A percentile compares a stretch with the other conserved stretches of the same genome.
These are phyloP conservation scores for Odobenus rosmarus DNA, from an alignment of 2,113 vertebrate species.

Conservation along the genomic window DNA sequence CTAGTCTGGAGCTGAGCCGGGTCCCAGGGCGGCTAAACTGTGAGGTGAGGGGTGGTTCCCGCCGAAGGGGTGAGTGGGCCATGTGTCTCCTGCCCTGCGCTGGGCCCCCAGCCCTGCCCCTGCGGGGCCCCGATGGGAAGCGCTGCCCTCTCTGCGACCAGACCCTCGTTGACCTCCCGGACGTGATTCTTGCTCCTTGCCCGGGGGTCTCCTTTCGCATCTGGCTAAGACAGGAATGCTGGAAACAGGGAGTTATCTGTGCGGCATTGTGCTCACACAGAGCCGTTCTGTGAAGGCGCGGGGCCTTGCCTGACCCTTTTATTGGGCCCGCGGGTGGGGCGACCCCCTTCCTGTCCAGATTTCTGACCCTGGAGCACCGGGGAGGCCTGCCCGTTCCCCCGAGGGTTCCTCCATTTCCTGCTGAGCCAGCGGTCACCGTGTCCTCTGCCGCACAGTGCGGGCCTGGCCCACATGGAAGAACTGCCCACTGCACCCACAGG, in stretches of 20 bases:
- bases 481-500: neutral
- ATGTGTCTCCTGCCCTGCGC: rapidly evolving
- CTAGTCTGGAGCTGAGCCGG: neutral
- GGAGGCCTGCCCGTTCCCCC: neutral
- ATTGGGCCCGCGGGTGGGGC: neutral
- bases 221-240: neutral
- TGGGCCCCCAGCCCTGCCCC: neutral
- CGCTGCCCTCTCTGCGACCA: neutral
- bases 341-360: slow-evolving; percentile 21
- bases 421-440: neutral
- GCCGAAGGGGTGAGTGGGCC: rapidly evolving
- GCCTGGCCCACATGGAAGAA: too few species aligned
- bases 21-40: neutral
- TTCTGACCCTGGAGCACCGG: rapidly evolving
- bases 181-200: neutral
- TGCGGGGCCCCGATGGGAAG: rapidly evolving
- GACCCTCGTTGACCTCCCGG: neutral
- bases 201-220: neutral
- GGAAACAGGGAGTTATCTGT: neutral
- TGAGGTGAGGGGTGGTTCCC: neutral
- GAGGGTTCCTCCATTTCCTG: neutral
- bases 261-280: neutral
- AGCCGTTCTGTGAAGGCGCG: neutral
- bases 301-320: neutral
- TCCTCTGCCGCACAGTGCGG: neutral